Evolutionary conservation across 2,797 vertebrate species (phyloP).

Genomic region (Alauda arvensis): DNA sequence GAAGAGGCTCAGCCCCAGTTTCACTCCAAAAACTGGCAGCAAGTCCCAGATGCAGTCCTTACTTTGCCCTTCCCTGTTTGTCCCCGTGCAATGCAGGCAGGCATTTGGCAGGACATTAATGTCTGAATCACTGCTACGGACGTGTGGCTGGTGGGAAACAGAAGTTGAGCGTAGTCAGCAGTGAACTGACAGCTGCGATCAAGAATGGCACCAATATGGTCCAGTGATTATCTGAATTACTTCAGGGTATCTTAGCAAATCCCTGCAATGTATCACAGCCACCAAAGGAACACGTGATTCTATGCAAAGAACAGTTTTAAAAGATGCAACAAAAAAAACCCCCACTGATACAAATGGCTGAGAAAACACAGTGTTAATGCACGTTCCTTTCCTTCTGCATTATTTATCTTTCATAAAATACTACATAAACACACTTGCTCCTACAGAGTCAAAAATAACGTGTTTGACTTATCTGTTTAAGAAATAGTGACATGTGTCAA

Average conservation of each 20-base stretch:
- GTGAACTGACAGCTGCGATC: neutral
- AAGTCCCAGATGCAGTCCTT: neutral
- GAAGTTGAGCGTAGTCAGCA: constrained; percentile 1
- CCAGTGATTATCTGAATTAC: constrained; percentile 36
- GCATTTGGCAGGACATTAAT: neutral
- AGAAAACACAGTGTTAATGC: neutral
- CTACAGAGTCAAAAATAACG: neutral
- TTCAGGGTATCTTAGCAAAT: constrained; percentile 28
- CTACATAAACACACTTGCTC: constrained; percentile 15
- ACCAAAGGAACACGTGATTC: neutral
- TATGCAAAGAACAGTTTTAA: neutral
- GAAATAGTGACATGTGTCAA: constrained; percentile 59
- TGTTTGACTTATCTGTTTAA: constrained; percentile 60
- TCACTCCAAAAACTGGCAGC: neutral
- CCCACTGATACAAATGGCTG: neutral
- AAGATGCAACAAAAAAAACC: neutral
- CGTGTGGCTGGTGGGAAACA: neutral
- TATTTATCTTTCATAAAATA: constrained; percentile 37
- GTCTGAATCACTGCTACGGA: neutral
- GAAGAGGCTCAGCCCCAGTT: neutral
- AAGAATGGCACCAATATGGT: neutral
- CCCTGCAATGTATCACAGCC: neutral
- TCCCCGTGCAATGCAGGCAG: neutral
- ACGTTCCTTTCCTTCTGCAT: constrained; percentile 6
- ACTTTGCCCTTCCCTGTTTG: neutral